Conservation (phyloP, 1,140 invertebrate genomes). For the Caenorhabditis remanei region DNA sequence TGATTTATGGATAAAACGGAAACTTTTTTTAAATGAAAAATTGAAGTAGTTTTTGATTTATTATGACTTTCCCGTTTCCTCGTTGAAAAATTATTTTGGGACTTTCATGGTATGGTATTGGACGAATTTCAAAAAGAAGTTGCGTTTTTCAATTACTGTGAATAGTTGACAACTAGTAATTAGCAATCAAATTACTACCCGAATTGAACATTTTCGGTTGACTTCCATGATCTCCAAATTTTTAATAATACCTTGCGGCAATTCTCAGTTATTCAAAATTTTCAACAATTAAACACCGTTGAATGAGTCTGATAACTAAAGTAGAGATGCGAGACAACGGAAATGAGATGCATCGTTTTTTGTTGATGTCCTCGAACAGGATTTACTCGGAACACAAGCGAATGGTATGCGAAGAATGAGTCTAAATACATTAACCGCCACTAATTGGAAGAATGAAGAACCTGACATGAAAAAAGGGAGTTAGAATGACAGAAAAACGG, state of each 20-base stretch:
- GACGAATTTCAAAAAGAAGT: no score
- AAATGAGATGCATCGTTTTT: constrained; percentile 52
- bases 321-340: neutral
- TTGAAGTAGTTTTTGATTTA: neutral
- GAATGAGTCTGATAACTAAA: neutral
- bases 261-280: no score
- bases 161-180: no score
- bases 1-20: neutral
- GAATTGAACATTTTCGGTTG: no score
- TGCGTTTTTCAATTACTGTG: no score
- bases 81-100: no score
- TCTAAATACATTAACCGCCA: constrained; percentile 55
- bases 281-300: no score
- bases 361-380: constrained; percentile 45
- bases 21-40: neutral
- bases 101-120: no score
- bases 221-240: no score
- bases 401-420: constrained; percentile 52
- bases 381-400: constrained; percentile 46
- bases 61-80: no score
- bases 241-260: no score
- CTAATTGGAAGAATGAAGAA: constrained; percentile 48
- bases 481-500: constrained; percentile 10
- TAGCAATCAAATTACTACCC: no score
- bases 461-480: constrained; percentile 40